phyloP scores from a whole-genome alignment of 2,113 vertebrate genomes.

The Heteronetta atricapilla region DNA sequence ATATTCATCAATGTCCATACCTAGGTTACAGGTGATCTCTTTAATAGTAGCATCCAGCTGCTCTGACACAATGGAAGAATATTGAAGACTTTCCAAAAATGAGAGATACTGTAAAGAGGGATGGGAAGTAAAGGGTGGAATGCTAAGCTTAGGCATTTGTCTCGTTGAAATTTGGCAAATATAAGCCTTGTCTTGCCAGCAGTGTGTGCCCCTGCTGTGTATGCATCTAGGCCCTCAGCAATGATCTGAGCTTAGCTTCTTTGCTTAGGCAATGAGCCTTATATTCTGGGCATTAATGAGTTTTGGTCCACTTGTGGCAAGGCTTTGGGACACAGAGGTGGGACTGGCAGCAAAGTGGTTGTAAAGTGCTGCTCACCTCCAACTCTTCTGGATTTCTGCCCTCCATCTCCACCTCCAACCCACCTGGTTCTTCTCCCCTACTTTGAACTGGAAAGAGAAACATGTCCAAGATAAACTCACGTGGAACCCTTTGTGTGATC shows the following conservation, averaged over 20 bases:
- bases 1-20: neutral
- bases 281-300: accelerated
- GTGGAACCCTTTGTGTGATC: neutral
- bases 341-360: neutral
- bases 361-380: neutral
- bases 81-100: neutral
- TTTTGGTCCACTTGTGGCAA: neutral
- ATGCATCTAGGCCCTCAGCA: neutral
- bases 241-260: neutral
- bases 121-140: neutral
- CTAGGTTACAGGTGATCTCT: neutral
- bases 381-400: neutral
- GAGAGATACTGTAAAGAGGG: neutral
- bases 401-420: neutral
- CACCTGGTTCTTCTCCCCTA: accelerated
- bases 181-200: neutral
- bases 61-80: neutral
- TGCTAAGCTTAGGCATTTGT: neutral
- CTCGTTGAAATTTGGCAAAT: neutral
- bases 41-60: neutral
- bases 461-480: neutral
- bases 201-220: neutral
- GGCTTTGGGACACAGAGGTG: neutral
- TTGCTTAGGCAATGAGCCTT: neutral
- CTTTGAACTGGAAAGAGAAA: neutral